Evolutionary conservation across 2,113 vertebrate species (phyloP).

Genomic region (Arenaria interpres): DNA sequence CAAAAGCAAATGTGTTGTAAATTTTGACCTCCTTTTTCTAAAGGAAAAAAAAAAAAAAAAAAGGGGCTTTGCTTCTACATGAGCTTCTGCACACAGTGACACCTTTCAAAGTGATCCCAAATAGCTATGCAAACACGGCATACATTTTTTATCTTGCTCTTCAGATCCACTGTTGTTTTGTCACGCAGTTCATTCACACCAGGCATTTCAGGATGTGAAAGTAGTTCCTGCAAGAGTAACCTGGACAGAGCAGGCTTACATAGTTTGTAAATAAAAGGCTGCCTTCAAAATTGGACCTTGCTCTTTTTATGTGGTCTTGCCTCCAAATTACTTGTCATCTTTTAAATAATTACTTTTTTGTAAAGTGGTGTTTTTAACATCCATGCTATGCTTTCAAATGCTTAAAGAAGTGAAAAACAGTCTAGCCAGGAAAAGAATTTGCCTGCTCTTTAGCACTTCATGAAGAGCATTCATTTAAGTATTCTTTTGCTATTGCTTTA

Average conservation of each 20-base stretch:
- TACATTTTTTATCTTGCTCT: not conserved
- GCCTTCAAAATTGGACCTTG: not conserved
- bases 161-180: conserved; percentile 26
- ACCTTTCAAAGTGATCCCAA: not conserved
- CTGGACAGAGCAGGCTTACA: not conserved
- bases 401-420: not conserved
- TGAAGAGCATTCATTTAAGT: not conserved
- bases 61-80: not conserved
- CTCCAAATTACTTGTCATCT: not conserved
- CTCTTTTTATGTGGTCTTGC: not conserved
- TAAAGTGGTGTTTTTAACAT: not conserved
- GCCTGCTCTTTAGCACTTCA: conserved; percentile 20
- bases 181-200: not conserved
- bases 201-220: conserved; percentile 10
- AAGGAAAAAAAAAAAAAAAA: not conserved
- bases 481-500: conserved; percentile 31
- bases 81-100: not conserved
- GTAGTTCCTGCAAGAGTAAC: not conserved
- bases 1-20: conserved; percentile 29
- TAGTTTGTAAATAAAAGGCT: conserved; percentile 19
- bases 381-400: not conserved
- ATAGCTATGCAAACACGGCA: not conserved
- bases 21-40: conserved; percentile 42
- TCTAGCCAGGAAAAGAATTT: not conserved
- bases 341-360: conserved; percentile 27